phyloP scores from a whole-genome alignment of 2,888 invertebrate genomes.

The Caenorhabditis plicata region DNA sequence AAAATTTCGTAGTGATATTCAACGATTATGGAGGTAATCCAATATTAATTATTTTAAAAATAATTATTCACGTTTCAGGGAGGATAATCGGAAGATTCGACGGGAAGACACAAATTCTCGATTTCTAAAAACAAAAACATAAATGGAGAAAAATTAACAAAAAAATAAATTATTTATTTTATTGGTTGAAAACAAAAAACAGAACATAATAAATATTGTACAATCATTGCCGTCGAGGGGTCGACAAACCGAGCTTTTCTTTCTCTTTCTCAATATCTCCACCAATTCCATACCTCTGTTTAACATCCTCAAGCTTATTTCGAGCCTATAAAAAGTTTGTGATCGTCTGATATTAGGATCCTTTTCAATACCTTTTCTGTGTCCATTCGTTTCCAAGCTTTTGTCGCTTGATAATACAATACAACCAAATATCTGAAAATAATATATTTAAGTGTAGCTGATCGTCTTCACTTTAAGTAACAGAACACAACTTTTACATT shows the following conservation, averaged over 20 bases:
- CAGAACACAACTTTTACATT: no score
- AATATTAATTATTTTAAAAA: no score
- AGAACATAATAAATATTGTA: neutral
- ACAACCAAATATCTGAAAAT: slow-evolving; percentile 99
- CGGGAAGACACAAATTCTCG: no score
- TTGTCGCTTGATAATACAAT: slow-evolving; percentile 83
- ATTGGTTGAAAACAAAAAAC: neutral
- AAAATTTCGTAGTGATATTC: slow-evolving; percentile 25
- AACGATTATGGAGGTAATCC: slow-evolving; percentile 23
- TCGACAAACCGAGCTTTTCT: slow-evolving; percentile 46
- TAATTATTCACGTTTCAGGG: no score
- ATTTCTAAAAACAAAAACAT: no score
- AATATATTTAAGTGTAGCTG: slow-evolving; percentile 69
- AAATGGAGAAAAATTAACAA: no score
- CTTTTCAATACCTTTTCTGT: slow-evolving; percentile 67
- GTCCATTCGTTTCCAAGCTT: slow-evolving; percentile 68
- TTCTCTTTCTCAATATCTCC: slow-evolving; percentile 65
- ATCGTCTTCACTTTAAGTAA: neutral
- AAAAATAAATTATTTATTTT: no score
- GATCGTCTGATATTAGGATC: neutral
- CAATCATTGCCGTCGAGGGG: slow-evolving; percentile 37
- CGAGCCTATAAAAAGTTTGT: slow-evolving; percentile 62
- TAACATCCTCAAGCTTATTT: slow-evolving; percentile 69
- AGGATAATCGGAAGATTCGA: no score
- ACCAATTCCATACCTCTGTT: slow-evolving; percentile 69